Conservation (phyloP, 2,888 invertebrate species). For the Melanargia galathea region DNA sequence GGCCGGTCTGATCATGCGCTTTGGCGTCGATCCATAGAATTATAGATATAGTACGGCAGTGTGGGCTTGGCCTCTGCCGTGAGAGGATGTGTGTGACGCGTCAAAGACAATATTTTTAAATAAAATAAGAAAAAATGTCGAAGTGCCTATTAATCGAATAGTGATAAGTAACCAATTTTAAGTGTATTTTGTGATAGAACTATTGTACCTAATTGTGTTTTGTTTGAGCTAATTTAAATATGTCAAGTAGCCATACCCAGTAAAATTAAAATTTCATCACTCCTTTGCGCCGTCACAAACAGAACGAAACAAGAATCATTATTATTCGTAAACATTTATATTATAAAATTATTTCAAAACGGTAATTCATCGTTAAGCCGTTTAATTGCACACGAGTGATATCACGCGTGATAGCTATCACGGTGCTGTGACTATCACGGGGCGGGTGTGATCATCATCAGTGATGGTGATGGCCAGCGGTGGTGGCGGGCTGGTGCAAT, state of each 20-base stretch:
- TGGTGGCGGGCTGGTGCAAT: conserved; percentile 79
- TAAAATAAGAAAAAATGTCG: conserved; percentile 63
- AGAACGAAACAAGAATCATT: not conserved
- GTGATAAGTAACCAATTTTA: conserved; percentile 49
- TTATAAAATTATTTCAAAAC: conserved; percentile 3
- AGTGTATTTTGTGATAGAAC: conserved; percentile 59
- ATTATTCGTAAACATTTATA: not conserved
- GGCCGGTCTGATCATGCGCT: conserved; percentile 73
- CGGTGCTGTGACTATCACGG: conserved; percentile 23
- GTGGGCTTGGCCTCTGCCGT: conserved; percentile 73
- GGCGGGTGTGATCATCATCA: conserved; percentile 46
- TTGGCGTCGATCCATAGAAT: conserved; percentile 76
- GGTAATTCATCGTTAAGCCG: conserved; percentile 8
- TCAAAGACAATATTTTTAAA: conserved; percentile 54
- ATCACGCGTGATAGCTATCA: conserved; percentile 30
- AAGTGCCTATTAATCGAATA: conserved; percentile 69
- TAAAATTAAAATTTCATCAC: conserved; percentile 1
- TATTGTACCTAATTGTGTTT: conserved; percentile 42
- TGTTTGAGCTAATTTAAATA: conserved; percentile 13
- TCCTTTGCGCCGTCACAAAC: not conserved
- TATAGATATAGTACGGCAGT: conserved; percentile 79
- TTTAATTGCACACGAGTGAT: conserved; percentile 10
- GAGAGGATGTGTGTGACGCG: conserved; percentile 57
- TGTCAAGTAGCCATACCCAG: not conserved
- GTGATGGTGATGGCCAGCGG: conserved; percentile 81